Percentiles rank a stretch among this genome's conserved stretches.
Conservation (phyloP, 2,113 vertebrate genomes). For the Sylvietta virens region DNA sequence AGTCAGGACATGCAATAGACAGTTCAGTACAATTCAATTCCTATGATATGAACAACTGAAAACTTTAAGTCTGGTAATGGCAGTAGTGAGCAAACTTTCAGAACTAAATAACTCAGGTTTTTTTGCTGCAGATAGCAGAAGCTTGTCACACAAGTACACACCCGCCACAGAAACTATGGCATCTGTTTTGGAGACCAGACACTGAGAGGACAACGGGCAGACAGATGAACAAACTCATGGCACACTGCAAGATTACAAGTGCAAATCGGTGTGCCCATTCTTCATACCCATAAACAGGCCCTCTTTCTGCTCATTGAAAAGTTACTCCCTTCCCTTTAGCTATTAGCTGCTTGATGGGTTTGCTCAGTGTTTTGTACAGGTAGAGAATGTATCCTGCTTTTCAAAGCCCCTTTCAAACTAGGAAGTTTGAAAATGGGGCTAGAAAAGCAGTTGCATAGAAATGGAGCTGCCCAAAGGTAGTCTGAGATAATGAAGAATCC, state of each 20-base stretch:
- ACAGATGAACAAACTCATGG: neutral
- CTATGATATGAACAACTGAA: neutral
- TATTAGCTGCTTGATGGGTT: neutral
- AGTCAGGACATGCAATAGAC: neutral
- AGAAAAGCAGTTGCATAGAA: neutral
- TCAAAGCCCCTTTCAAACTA: neutral
- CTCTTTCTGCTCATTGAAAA: neutral
- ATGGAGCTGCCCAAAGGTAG: neutral
- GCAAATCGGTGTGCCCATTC: neutral
- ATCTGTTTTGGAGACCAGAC: neutral
- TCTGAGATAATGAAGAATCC: neutral
- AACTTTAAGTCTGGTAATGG: neutral
- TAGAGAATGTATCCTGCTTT: neutral
- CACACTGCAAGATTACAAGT: fast-evolving
- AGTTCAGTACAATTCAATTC: neutral
- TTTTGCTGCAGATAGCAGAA: neutral
- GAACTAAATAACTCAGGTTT: neutral
- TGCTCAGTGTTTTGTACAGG: neutral
- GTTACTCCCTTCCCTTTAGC: neutral
- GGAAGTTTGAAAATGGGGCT: neutral
- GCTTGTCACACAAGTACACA: neutral
- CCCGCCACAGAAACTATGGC: too few species aligned
- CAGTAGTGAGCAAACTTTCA: neutral
- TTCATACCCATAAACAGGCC: neutral
- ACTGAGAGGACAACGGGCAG: neutral